These are phyloP conservation scores for Oncorhynchus keta DNA, from an alignment of 2,113 vertebrate genomes.

Conservation along the genomic window DNA sequence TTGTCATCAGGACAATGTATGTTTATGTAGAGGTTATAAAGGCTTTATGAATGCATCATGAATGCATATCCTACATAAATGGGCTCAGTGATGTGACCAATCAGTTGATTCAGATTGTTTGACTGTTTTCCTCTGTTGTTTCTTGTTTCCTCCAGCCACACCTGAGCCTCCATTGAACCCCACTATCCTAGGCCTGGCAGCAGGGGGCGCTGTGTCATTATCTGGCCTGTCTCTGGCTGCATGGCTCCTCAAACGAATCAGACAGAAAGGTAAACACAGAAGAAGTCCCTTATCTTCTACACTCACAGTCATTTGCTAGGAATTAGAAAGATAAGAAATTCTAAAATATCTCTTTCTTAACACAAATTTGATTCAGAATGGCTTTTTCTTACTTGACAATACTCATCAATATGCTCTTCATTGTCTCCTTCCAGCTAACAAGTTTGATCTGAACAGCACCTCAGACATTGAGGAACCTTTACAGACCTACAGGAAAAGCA, in stretches of 20 bases:
- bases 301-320: background rate
- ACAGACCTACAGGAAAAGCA: slow-evolving; percentile 68
- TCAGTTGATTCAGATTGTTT: background rate
- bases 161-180: background rate
- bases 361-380: background rate
- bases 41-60: no score
- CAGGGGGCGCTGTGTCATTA: slow-evolving; percentile 35
- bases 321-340: background rate
- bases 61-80: no score
- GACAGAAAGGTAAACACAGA: slow-evolving; percentile 33
- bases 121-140: slow-evolving; percentile 3
- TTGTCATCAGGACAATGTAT: no score
- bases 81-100: background rate
- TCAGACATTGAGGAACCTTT: slow-evolving; percentile 55
- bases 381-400: background rate
- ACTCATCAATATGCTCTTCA: slow-evolving; percentile 5
- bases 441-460: slow-evolving; percentile 68
- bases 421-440: slow-evolving; percentile 33
- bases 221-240: slow-evolving; percentile 37
- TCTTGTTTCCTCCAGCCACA: slow-evolving; percentile 43
- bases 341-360: background rate
- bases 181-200: slow-evolving; percentile 22
- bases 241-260: slow-evolving; percentile 62
- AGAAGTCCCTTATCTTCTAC: background rate
- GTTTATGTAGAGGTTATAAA: no score